These are phyloP conservation scores for Lissonota sp. DNA, from an alignment of 2,888 invertebrate genomes.

Conservation along the genomic window DNA sequence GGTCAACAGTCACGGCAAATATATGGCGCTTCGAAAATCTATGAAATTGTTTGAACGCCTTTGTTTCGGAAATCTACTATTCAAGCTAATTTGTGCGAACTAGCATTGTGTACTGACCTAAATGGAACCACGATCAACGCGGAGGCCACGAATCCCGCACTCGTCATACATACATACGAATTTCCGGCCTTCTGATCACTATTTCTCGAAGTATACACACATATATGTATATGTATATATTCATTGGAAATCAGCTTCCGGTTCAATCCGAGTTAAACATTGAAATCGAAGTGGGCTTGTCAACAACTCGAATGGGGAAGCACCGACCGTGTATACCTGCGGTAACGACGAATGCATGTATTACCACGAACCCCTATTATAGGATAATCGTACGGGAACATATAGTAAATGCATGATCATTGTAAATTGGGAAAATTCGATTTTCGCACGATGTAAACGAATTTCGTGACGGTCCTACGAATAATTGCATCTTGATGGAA, in stretches of 20 bases:
- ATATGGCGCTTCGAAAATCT: conserved; percentile 48
- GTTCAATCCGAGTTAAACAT: conserved; percentile 40
- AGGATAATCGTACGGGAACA: background rate
- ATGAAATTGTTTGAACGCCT: conserved; percentile 61
- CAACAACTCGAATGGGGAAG: conserved; percentile 39
- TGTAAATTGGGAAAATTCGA: conserved; percentile 6
- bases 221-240: conserved; percentile 24
- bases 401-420: conserved; percentile 16
- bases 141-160: conserved; percentile 12
- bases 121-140: conserved; percentile 42
- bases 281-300: conserved; percentile 45
- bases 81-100: conserved; percentile 58
- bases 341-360: conserved; percentile 14
- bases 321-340: background rate
- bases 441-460: conserved; percentile 7
- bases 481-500: background rate
- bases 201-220: conserved; percentile 1
- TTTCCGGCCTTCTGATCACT: background rate
- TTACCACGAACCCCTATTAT: background rate
- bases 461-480: background rate
- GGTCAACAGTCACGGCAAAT: conserved; percentile 36
- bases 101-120: conserved; percentile 29
- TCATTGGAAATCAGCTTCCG: conserved; percentile 49
- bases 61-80: conserved; percentile 59
- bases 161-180: conserved; percentile 7